Evolutionary conservation across 92 coral and sea anemone species (phyloP), one percentile per base, ranked within the genome.

Genomic region (Umimayanthus chanpuru): DNA sequence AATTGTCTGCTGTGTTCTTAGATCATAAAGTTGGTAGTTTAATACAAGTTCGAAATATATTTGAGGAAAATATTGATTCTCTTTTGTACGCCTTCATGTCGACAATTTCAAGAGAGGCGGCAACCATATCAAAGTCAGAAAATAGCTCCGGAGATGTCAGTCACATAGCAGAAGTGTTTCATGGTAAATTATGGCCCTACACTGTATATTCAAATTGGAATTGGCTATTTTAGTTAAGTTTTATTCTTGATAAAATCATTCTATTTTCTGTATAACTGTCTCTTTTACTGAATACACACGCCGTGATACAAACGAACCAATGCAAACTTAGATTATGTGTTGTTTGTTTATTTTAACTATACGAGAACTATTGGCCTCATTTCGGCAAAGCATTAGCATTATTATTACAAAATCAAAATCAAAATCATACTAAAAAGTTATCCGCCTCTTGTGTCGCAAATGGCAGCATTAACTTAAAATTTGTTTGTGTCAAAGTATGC

Each of bases 11-110:
- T 6, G 15, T 83, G 41, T 14, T 25, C 55, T 15, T 21, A 55
- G 18, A 26, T 9, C 26, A 25, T 4, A n/a, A 30, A 55, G 9
- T 21, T 50, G 83, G 56, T 10, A 79, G 41, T 67, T 66, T 67
- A 82, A 70, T 28, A 79, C 76, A 83, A 68, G 78, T 21, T 40
- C 65, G 44, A 83, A 71, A 83, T 26, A 40, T 43, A 25, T 26
- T 68, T 36, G 28, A 70, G 65, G 77, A 47, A 70, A 83, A 83
- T 82, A 83, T 70, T 70, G 74, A 65, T 81, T 81, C 26, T 36
- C 26, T 65, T 47, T 83, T 26, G 38, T 58, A 32, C 7, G 68
- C 66, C 25, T 83, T 44, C 79, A 68, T 38, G 23, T 29, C 26
- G 47, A 83, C 23, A 80, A 20, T 56, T 12, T 41, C 29, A 81